phyloP scores from a whole-genome alignment of 2,888 invertebrate species.

The Drosophila anomalata region DNA sequence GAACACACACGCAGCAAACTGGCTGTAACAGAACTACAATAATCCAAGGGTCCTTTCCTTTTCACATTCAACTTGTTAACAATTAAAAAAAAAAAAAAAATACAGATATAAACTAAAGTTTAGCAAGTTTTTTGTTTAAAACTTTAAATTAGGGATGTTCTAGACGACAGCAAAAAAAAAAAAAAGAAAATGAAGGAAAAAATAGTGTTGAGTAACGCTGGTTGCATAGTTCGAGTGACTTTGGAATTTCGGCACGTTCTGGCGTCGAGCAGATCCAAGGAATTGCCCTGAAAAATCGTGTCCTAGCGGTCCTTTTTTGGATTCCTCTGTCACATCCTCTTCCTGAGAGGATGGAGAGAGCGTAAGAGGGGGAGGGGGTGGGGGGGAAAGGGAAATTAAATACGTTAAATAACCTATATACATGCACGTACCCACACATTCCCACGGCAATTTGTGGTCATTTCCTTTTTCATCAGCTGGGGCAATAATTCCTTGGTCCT shows the following conservation, averaged over 20 bases:
- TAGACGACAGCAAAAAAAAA: no score
- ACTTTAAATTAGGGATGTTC: no score
- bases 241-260: constrained; percentile 40
- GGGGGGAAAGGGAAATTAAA: constrained; percentile 57
- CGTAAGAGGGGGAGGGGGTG: background rate
- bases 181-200: background rate
- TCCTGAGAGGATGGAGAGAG: constrained; percentile 6
- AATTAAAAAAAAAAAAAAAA: background rate
- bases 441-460: constrained; percentile 76
- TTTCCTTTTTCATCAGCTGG: constrained; percentile 77
- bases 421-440: constrained; percentile 30
- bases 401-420: constrained; percentile 68
- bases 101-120: no score
- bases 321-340: background rate
- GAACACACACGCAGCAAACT: constrained; percentile 62
- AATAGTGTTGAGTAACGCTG: background rate
- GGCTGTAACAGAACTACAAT: constrained; percentile 2
- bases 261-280: constrained; percentile 18
- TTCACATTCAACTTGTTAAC: background rate
- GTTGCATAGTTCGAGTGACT: constrained; percentile 1
- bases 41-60: background rate
- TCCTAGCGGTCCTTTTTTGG: constrained; percentile 27
- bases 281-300: constrained; percentile 37
- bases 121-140: no score
- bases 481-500: constrained; percentile 46